A percentile compares a stretch with the other conserved stretches of the same genome.
Conservation (phyloP, 1,140 invertebrate genomes). For the Drosophila asahinai region DNA sequence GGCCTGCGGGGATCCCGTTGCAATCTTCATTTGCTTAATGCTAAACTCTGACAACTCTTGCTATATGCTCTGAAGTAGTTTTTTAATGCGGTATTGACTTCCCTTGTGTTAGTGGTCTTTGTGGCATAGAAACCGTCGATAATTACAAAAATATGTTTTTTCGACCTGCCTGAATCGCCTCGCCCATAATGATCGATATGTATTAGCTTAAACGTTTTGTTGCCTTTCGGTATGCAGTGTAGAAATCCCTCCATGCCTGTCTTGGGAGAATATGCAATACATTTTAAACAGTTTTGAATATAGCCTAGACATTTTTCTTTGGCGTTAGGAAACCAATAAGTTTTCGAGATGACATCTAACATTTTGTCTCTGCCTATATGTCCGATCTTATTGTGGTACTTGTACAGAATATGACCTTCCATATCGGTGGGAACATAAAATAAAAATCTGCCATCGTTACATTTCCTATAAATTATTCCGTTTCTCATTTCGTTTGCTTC, state of each 20-base stretch:
- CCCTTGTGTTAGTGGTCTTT: background rate
- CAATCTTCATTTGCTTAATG: too few relatives aligned
- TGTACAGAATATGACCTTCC: background rate
- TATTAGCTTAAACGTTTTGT: too few relatives aligned
- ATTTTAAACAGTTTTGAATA: background rate
- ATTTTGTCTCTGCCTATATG: too few relatives aligned
- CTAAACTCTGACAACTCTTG: background rate
- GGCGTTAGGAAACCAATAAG: too few relatives aligned
- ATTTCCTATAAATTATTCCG: background rate
- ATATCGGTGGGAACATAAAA: too few relatives aligned
- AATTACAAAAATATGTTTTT: too few relatives aligned
- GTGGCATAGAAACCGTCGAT: background rate
- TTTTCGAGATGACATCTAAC: background rate
- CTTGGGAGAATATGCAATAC: background rate
- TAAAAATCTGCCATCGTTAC: background rate
- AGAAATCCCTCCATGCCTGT: background rate
- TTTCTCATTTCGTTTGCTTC: constrained; percentile 6
- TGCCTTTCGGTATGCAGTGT: background rate
- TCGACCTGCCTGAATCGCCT: too few relatives aligned
- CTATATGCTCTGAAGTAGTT: constrained; percentile 10
- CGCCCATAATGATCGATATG: too few relatives aligned
- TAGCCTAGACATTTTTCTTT: background rate
- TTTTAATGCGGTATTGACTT: background rate
- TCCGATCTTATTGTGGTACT: background rate
- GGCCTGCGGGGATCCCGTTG: background rate